These are phyloP conservation scores for Drosophila leontia DNA, from an alignment of 1,140 invertebrate species.

Conservation along the genomic window DNA sequence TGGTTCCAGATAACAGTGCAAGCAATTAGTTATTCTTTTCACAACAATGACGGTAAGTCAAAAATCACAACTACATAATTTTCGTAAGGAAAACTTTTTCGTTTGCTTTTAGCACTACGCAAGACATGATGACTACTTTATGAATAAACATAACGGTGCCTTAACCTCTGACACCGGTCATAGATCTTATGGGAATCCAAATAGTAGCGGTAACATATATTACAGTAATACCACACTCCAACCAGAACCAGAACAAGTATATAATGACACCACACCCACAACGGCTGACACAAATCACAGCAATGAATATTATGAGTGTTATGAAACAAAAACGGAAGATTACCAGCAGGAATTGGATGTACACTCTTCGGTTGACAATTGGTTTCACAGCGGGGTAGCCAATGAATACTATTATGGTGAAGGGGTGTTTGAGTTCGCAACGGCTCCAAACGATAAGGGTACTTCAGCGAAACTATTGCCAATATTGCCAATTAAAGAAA, in stretches of 20 bases:
- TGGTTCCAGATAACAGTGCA: slow-evolving; percentile 18
- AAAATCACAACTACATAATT: background rate
- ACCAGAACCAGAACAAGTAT: slow-evolving; percentile 23
- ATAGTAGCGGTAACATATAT: slow-evolving; percentile 37
- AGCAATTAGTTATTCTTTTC: slow-evolving; percentile 18
- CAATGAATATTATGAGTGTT: slow-evolving; percentile 28
- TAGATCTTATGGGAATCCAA: slow-evolving; percentile 86
- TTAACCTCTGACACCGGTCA: slow-evolving; percentile 94
- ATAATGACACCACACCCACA: slow-evolving; percentile 10
- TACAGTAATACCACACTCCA: slow-evolving; percentile 12
- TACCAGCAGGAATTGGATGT: slow-evolving; percentile 14
- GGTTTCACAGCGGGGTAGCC: slow-evolving; percentile 29
- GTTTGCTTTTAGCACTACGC: slow-evolving; percentile 81
- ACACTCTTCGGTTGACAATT: slow-evolving; percentile 33
- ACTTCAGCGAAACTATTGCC: slow-evolving; percentile 56
- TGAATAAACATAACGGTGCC: slow-evolving; percentile 90
- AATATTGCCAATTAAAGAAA: slow-evolving; percentile 47
- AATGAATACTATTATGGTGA: slow-evolving; percentile 23
- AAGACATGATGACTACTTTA: slow-evolving; percentile 85
- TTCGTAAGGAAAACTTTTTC: background rate
- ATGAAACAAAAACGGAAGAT: slow-evolving; percentile 8
- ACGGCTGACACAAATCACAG: slow-evolving; percentile 26
- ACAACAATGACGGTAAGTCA: slow-evolving; percentile 65
- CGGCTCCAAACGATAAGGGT: slow-evolving; percentile 86
- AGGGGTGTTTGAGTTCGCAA: slow-evolving; percentile 83